These are phyloP conservation scores for Hyaena hyaena DNA, from an alignment of 2,113 vertebrate genomes.

Conservation along the genomic window DNA sequence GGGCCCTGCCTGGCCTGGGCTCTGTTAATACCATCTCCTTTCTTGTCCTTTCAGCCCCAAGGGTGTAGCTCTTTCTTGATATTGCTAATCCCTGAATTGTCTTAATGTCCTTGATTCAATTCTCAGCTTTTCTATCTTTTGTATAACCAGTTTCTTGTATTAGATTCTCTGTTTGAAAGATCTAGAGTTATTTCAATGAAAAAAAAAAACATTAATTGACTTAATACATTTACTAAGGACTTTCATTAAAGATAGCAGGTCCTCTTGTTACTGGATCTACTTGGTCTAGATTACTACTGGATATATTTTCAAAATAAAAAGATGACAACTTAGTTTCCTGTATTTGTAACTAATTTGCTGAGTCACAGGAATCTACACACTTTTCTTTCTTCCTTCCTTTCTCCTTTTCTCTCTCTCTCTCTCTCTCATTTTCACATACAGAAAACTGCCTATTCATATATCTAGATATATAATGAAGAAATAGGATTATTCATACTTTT, in stretches of 20 bases:
- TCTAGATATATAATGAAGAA: neutral
- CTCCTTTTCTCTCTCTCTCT: neutral
- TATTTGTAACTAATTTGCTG: neutral
- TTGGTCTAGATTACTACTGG: neutral
- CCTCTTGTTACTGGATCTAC: neutral
- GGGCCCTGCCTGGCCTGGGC: no score
- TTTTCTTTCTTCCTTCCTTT: neutral
- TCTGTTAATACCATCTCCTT: neutral
- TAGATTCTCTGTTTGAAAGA: neutral
- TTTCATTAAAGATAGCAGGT: neutral
- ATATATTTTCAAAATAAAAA: neutral
- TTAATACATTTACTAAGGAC: neutral
- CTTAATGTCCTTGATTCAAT: neutral
- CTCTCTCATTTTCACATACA: neutral
- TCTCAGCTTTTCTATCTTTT: neutral
- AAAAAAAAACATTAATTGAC: neutral
- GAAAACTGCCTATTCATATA: neutral
- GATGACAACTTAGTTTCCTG: neutral
- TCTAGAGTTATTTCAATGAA: neutral
- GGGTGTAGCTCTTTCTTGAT: neutral
- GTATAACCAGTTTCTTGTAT: neutral
- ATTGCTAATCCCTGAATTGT: neutral
- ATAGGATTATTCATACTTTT: neutral
- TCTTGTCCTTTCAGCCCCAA: neutral
- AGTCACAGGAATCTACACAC: neutral